A percentile compares a stretch with the other conserved stretches of the same genome.
phyloP scores from a whole-genome alignment of 2,113 vertebrate genomes.

The Nicator chloris region DNA sequence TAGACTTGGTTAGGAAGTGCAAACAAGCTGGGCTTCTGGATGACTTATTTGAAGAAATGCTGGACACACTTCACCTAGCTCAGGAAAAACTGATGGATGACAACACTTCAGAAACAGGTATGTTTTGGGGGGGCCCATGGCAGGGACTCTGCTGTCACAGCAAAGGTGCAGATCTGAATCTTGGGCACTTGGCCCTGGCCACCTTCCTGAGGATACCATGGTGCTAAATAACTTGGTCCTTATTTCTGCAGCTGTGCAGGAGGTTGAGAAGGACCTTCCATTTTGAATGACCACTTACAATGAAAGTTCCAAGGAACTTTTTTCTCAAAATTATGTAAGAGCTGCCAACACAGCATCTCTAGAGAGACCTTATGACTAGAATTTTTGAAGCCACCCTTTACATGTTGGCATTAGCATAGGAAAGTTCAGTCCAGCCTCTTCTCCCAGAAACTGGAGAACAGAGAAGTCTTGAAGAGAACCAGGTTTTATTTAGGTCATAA shows the following conservation, averaged over 20 bases:
- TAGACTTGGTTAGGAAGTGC: constrained; percentile 72
- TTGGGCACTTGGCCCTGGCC: too few relatives aligned
- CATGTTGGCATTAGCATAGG: background rate
- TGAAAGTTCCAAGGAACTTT: background rate
- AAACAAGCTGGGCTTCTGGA: constrained; percentile 72
- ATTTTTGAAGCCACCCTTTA: background rate
- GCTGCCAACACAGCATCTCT: background rate
- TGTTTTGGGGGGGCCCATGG: background rate
- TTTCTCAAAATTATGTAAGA: background rate
- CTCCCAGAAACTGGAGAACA: background rate
- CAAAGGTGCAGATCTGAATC: background rate
- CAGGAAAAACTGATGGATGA: constrained; percentile 70
- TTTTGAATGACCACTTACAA: background rate
- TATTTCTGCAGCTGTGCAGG: background rate
- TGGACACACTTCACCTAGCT: constrained; percentile 65
- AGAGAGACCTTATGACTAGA: background rate
- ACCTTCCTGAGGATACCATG: background rate
- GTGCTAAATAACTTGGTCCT: background rate
- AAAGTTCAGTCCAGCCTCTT: background rate
- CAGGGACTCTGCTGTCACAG: background rate
- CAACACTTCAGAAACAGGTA: constrained; percentile 74
- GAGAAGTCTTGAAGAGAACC: background rate
- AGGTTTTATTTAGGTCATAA: background rate
- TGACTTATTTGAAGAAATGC: constrained; percentile 72
- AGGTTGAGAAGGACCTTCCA: background rate